Base-by-base conservation (phyloP, 1,140 invertebrate genomes). In the Leptinotarsa texana region DNA sequence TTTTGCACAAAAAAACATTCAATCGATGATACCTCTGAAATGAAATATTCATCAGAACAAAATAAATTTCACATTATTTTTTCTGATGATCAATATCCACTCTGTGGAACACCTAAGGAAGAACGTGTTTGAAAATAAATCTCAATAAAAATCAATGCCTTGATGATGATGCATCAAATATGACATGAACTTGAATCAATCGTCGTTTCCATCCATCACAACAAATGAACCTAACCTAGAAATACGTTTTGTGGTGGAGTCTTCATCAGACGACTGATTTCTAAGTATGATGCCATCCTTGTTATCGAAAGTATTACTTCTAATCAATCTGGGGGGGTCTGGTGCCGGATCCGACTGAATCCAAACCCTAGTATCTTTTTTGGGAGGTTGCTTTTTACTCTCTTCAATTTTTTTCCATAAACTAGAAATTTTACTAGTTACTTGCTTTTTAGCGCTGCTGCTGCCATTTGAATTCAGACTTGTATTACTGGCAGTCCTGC, bases 331-430 rank as follows among this genome's bases (percentile, higher is more conserved):
- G 13, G 77, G 71, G 21, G 77, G 72, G 49, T 77, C 75, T 65
- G 47, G 72, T 63, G 74, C 77, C 3, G 42, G 63, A 62, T 82
- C 79, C 3, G 74, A 63, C 57, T 83, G 86, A 63, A 93, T 90
- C 90, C 90, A 92, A 3, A 92, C 89, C 75, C 89, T 88, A 13
- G 87, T 90, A 75, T 93, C 91, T 68, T 89, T 89, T 51, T 87
- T 84, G 15, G 85, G 84, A 49, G 89, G 87, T 74, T 89, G 89
- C 70, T 88, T 91, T 63, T 91, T 92, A n/a, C 86, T 91, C 49
- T 94, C 91, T 80, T 95, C 93, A 3, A 93, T 92, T 80, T 90
- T 92, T 79, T 95, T 96, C 95, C 95, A 96, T 15, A 97, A 87
- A 81, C 89, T 93, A 1, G 95, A 94, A 61, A 97, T 96, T 83